phyloP scores from a whole-genome alignment of 1,140 invertebrate genomes.

The Harlomillsia oculata region DNA sequence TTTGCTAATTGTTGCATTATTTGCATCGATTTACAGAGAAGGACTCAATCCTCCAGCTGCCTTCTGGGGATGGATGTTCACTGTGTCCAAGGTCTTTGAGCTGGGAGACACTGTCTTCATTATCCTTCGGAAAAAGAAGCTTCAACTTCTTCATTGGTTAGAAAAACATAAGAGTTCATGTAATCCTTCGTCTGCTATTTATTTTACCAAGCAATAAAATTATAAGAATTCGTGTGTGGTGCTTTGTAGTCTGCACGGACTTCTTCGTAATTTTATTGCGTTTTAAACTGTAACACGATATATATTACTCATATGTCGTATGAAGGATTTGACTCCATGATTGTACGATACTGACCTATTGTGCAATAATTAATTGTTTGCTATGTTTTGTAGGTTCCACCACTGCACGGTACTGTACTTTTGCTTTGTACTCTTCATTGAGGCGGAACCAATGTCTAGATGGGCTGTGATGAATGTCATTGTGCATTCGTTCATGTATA shows the following conservation, averaged over 20 bases:
- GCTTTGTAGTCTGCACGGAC: too few relatives aligned
- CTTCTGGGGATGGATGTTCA: background rate
- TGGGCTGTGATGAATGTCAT: background rate
- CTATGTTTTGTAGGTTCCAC: background rate
- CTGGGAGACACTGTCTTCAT: constrained; percentile 2
- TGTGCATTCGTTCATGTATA: constrained; percentile 1
- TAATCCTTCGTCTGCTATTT: background rate
- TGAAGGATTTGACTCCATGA: too few relatives aligned
- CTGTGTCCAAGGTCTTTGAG: background rate
- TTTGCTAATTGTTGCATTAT: background rate
- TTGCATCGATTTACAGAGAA: background rate
- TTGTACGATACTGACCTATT: too few relatives aligned
- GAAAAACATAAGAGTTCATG: background rate
- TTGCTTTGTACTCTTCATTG: background rate
- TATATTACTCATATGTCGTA: too few relatives aligned
- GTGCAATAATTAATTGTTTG: background rate
- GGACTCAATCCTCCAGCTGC: background rate
- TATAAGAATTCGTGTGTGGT: too few relatives aligned
- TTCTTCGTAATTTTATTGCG: too few relatives aligned
- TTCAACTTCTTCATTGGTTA: background rate
- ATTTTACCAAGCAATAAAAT: too few relatives aligned
- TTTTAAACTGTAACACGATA: too few relatives aligned
- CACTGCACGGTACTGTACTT: background rate
- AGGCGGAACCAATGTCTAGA: background rate
- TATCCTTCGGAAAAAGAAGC: background rate